Base-by-base conservation (phyloP, 2,113 vertebrate genomes). In the Nicator chloris region DNA sequence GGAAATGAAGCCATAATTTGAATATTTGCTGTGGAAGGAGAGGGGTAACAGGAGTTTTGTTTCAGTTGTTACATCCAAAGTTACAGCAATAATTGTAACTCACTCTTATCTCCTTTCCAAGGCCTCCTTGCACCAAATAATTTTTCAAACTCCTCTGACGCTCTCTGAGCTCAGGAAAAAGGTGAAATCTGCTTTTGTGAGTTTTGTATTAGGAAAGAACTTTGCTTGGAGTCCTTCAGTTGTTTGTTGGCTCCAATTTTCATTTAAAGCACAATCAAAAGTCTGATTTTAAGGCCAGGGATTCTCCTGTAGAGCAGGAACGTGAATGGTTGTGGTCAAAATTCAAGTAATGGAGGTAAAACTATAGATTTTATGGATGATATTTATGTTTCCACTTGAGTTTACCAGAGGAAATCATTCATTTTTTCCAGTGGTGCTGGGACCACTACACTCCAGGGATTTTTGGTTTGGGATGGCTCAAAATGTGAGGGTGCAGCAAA, bases 201-300 rank as follows among this genome's bases (percentile, higher is more conserved):
- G 4, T 45, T 54, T 54, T 39, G 13, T 13, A 10, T 8, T 50
- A 17, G 7, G 18, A 30, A 37, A 53, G 7, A 51, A 18, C 7
- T 82, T 66, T 7, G 5, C 26, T 50, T 53, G 60, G 50, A 10
- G 11, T 27, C 13, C 6, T 69, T 49, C 1, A 17, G 22, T 42
- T 93, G 13, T 61, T 61, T 45, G 2, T 35, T 80, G 39, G 37
- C 31, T 77, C 50, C 19, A 53, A 4, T 60, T 59, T 83, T 49
- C 15, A 1, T 54, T 81, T 56, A 15, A 59, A 63, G 16, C 22
- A 4, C 37, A 3, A 4, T 40, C 2, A 1, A 3, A 4, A 60
- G 3, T 47, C 28, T n/a, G 16, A 33, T 70, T 88, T 77, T 65
- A 59, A 72, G 5, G 54, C 35, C 5, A 9, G 3, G 7, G 40